Evolutionary conservation across 2,113 vertebrate genomes (phyloP).

Genomic region (Cebus imitator): DNA sequence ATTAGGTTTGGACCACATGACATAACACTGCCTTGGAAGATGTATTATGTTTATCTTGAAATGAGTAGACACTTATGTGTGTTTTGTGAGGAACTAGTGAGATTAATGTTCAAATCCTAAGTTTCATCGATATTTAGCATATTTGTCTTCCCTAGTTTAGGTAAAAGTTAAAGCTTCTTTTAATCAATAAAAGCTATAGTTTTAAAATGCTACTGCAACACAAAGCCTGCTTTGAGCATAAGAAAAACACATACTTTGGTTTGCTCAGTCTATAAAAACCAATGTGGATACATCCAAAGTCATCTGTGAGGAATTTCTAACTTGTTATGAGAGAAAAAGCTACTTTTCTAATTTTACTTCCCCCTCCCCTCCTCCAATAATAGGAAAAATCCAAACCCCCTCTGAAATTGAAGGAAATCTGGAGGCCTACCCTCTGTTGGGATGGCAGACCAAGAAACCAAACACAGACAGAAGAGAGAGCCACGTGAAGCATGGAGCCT

Average conservation of each 20-base stretch:
- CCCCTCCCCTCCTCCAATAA: background rate
- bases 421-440: background rate
- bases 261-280: background rate
- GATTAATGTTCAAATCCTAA: slow-evolving; percentile 39
- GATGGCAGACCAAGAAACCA: no score
- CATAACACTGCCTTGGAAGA: slow-evolving; percentile 32
- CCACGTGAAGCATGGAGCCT: background rate
- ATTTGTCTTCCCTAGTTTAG: background rate
- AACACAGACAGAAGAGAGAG: background rate
- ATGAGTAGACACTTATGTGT: background rate
- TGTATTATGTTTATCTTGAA: background rate
- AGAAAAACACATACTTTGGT: background rate
- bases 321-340: background rate
- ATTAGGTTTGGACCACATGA: slow-evolving; percentile 7
- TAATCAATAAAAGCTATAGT: background rate
- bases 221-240: background rate
- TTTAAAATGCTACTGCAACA: background rate
- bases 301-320: background rate
- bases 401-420: background rate
- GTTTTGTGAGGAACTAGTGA: background rate
- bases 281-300: background rate
- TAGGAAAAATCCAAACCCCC: background rate
- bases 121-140: background rate
- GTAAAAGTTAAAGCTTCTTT: background rate
- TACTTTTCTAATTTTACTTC: background rate